Evolutionary conservation across 2,797 vertebrate genomes (phyloP).

Genomic region (Intellagama lesueurii): DNA sequence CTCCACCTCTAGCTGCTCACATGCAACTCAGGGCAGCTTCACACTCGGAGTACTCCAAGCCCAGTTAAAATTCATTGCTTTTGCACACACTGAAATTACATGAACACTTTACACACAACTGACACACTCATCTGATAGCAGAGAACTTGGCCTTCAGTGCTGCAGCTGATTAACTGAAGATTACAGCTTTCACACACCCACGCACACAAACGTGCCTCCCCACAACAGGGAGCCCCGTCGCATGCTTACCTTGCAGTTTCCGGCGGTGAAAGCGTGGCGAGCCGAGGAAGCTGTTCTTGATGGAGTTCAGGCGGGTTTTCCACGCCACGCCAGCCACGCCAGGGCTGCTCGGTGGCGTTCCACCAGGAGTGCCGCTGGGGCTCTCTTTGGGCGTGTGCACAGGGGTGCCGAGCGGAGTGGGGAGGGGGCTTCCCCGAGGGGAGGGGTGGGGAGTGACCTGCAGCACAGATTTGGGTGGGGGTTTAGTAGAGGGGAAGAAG

Average conservation of each 20-base stretch:
- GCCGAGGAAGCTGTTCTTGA: constrained; percentile 93
- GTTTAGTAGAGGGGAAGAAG: constrained; percentile 87
- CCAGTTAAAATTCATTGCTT: not conserved
- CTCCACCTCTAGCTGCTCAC: not conserved
- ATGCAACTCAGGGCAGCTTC: not conserved
- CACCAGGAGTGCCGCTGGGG: constrained; percentile 81
- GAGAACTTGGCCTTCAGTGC: too few species aligned
- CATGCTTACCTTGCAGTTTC: constrained; percentile 88
- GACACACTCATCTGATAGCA: too few species aligned
- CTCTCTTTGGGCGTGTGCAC: constrained; percentile 90
- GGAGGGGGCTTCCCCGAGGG: constrained; percentile 86
- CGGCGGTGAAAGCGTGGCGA: constrained; percentile 94
- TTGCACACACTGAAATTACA: not conserved
- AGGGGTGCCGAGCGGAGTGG: constrained; percentile 92
- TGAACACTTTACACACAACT: too few species aligned
- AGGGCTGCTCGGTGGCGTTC: constrained; percentile 89
- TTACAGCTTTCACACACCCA: too few species aligned
- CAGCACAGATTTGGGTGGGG: constrained; percentile 87
- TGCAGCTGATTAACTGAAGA: too few species aligned
- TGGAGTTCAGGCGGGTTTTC: constrained; percentile 93
- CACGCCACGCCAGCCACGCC: constrained; percentile 92
- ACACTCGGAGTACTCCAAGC: not conserved
- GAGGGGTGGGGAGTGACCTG: constrained; percentile 89
- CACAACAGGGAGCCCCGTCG: too few species aligned
- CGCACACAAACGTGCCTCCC: too few species aligned